A percentile compares a stretch with the other conserved stretches of the same genome.
Conservation (phyloP, 2,888 invertebrate species). For the Eulithis testata region DNA sequence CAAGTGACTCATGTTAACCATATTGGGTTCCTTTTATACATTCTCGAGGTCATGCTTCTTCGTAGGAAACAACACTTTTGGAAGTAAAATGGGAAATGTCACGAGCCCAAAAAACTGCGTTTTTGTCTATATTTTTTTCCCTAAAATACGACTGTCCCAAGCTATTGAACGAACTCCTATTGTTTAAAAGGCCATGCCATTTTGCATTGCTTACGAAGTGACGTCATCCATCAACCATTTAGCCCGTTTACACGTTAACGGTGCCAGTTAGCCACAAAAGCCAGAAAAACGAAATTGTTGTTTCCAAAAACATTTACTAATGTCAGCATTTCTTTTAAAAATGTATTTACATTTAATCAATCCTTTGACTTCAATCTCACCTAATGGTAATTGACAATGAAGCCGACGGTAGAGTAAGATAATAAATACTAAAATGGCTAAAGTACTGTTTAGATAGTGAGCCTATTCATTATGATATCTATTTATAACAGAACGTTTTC, state of each 20-base stretch:
- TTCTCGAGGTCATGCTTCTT: neutral
- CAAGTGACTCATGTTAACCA: slow-evolving; percentile 1
- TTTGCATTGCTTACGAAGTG: slow-evolving; percentile 51
- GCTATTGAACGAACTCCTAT: slow-evolving; percentile 28
- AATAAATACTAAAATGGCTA: too few relatives aligned
- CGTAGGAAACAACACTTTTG: neutral
- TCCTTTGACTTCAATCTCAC: too few relatives aligned
- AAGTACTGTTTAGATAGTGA: neutral
- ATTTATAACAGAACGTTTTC: too few relatives aligned
- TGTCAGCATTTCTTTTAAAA: too few relatives aligned
- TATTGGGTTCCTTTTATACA: slow-evolving; percentile 7
- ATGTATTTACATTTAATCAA: too few relatives aligned
- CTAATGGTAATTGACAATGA: too few relatives aligned
- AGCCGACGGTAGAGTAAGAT: too few relatives aligned
- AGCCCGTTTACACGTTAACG: slow-evolving; percentile 34
- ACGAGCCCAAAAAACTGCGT: slow-evolving; percentile 4
- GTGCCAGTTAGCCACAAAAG: too few relatives aligned
- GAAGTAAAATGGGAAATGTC: too few relatives aligned
- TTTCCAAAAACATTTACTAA: too few relatives aligned
- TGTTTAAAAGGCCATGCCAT: slow-evolving; percentile 53
- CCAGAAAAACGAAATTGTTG: too few relatives aligned
- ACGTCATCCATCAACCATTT: slow-evolving; percentile 43
- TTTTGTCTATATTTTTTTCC: slow-evolving; percentile 6
- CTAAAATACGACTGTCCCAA: slow-evolving; percentile 13
- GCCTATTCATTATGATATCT: too few relatives aligned